Conservation (phyloP, 2,797 vertebrate species). For the Syndactyla subalaris region DNA sequence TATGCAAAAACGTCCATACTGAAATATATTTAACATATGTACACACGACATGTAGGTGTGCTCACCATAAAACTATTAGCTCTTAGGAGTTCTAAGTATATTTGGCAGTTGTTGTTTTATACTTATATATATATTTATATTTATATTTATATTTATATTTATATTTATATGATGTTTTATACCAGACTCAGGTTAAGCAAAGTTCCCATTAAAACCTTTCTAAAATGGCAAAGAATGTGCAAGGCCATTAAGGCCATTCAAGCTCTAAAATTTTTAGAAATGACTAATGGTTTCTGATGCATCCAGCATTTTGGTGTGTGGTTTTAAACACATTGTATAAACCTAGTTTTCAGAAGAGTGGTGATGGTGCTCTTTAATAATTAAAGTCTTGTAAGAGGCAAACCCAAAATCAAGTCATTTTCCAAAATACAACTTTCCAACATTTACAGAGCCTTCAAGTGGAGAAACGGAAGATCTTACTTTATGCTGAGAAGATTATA, state of each 20-base stretch:
- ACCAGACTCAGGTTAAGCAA: background rate
- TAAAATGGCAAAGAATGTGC: background rate
- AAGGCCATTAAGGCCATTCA: background rate
- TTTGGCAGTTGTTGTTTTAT: background rate
- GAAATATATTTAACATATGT: background rate
- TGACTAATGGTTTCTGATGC: background rate
- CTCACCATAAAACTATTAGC: background rate
- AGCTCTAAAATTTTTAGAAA: background rate
- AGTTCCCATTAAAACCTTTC: background rate
- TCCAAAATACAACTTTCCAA: background rate
- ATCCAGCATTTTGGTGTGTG: background rate
- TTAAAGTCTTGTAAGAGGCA: background rate
- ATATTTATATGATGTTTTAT: background rate
- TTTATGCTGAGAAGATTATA: background rate
- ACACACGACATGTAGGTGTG: rapidly evolving
- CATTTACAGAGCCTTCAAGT: background rate
- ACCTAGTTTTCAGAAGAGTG: background rate
- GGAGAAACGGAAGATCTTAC: background rate
- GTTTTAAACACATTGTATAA: background rate
- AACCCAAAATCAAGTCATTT: background rate
- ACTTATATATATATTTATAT: background rate
- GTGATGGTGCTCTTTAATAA: background rate
- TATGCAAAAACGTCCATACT: background rate
- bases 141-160: background rate
- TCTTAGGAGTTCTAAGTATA: background rate